Percentiles rank a stretch among this genome's conserved stretches.
Conservation (phyloP, 2,888 invertebrate species). For the Ochlodes sylvanus region DNA sequence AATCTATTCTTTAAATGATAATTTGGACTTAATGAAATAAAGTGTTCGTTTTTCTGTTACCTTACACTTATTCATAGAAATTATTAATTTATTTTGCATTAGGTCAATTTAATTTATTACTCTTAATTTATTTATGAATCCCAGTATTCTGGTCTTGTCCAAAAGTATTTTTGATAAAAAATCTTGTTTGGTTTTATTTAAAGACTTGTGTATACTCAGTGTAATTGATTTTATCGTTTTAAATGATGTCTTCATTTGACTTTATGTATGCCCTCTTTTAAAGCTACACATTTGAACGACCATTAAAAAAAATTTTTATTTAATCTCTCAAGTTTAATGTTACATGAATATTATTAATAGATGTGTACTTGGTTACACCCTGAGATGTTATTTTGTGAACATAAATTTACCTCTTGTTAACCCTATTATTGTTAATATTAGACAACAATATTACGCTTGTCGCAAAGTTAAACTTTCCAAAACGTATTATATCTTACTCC, state of each 20-base stretch:
- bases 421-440: slow-evolving; percentile 54
- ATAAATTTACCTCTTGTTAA: slow-evolving; percentile 75
- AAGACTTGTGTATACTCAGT: background rate
- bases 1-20: too few species aligned
- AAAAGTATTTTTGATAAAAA: slow-evolving; percentile 9
- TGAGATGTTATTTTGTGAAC: slow-evolving; percentile 73
- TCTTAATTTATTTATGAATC: background rate
- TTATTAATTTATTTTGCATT: slow-evolving; percentile 3
- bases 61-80: background rate
- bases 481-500: slow-evolving; percentile 14
- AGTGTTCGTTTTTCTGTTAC: background rate
- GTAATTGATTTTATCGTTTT: background rate
- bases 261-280: background rate
- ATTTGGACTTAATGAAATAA: background rate
- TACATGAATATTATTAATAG: slow-evolving; percentile 45
- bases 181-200: background rate
- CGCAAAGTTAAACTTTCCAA: slow-evolving; percentile 38
- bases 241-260: background rate
- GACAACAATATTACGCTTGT: slow-evolving; percentile 49
- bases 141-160: slow-evolving; percentile 7
- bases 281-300: slow-evolving; percentile 11
- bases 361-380: slow-evolving; percentile 52
- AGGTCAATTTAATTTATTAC: background rate
- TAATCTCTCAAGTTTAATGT: slow-evolving; percentile 18
- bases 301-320: slow-evolving; percentile 12